These are phyloP conservation scores for Tridacna crocea DNA, from an alignment of 2,888 invertebrate genomes.

Conservation along the genomic window DNA sequence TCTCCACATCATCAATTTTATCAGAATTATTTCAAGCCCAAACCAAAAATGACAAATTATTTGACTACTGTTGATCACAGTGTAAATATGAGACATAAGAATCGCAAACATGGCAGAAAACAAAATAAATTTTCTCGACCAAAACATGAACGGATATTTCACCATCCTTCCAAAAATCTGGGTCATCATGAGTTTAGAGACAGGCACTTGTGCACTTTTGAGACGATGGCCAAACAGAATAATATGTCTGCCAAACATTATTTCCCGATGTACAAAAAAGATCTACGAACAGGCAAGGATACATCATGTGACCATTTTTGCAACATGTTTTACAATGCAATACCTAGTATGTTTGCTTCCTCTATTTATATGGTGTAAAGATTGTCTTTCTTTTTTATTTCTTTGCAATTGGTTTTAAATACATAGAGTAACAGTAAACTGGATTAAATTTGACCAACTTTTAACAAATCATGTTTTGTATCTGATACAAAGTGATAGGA, in stretches of 20 bases:
- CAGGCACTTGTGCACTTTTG: slow-evolving; percentile 79
- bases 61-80: neutral
- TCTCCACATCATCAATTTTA: neutral
- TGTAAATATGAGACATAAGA: neutral
- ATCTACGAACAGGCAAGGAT: slow-evolving; percentile 79
- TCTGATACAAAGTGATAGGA: too few species aligned
- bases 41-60: neutral
- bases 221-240: slow-evolving; percentile 80
- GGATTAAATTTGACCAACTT: too few species aligned
- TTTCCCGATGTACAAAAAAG: slow-evolving; percentile 77
- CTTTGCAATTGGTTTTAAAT: too few species aligned
- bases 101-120: neutral
- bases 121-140: neutral
- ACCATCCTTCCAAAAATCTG: neutral
- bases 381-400: too few species aligned
- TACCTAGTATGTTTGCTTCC: slow-evolving; percentile 28
- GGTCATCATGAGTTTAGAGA: slow-evolving; percentile 1
- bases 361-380: neutral
- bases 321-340: slow-evolving; percentile 22
- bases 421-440: too few species aligned
- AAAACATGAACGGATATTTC: neutral
- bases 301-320: slow-evolving; percentile 33
- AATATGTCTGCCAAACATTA: slow-evolving; percentile 78
- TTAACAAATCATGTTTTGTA: too few species aligned
- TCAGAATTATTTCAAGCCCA: neutral